These are phyloP conservation scores for Rhipidura dahli DNA, from an alignment of 2,113 vertebrate genomes.

Conservation along the genomic window DNA sequence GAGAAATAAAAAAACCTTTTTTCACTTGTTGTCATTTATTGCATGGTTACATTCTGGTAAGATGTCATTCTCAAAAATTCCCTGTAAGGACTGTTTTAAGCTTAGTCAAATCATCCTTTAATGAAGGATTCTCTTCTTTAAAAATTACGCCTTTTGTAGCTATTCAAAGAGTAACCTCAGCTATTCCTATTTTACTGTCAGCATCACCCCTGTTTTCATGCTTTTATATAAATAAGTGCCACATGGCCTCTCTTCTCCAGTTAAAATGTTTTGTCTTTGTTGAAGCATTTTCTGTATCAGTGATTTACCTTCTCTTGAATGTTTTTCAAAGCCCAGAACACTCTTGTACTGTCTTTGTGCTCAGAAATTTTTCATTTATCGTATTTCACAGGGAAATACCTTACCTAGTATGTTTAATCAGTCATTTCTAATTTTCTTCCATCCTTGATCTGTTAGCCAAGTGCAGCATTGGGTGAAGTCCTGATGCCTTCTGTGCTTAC, in stretches of 20 bases:
- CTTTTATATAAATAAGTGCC: neutral
- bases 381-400: neutral
- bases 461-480: neutral
- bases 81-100: neutral
- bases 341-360: neutral
- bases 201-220: neutral
- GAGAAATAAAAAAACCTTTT: slow-evolving; percentile 76
- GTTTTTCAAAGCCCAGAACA: neutral
- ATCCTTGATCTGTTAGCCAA: neutral
- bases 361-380: neutral
- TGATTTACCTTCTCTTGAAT: neutral
- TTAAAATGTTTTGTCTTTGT: neutral
- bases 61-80: neutral
- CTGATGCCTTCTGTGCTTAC: fast-evolving
- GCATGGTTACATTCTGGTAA: neutral
- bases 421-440: neutral
- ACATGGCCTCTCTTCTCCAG: neutral
- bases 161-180: neutral
- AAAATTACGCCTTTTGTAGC: neutral
- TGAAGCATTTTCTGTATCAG: neutral
- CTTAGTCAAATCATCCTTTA: neutral
- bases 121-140: neutral
- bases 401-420: neutral
- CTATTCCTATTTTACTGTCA: neutral
- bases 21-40: slow-evolving; percentile 71